phyloP scores from a whole-genome alignment of 2,888 invertebrate genomes.

The Dinocampus coccinellae region DNA sequence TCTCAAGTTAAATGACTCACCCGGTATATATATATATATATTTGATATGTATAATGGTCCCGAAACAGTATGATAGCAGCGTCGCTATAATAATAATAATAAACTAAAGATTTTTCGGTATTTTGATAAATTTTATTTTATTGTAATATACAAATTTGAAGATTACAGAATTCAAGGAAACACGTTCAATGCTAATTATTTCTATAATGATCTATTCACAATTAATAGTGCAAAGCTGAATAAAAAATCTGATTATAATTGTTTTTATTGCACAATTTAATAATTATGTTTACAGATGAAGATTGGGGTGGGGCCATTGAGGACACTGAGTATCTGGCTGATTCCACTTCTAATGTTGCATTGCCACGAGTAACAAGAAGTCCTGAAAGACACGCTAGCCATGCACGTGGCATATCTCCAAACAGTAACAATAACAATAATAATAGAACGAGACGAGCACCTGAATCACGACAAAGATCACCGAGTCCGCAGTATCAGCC shows the following conservation, averaged over 20 bases:
- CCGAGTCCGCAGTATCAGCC: conserved; percentile 70
- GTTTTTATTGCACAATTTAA: not conserved
- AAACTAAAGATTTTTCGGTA: too few species aligned
- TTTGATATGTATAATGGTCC: too few species aligned
- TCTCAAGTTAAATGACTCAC: too few species aligned
- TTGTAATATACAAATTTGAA: not conserved
- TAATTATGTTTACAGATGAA: conserved; percentile 74
- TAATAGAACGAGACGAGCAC: conserved; percentile 69
- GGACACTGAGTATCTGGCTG: conserved; percentile 61
- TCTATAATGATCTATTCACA: not conserved
- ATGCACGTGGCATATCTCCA: conserved; percentile 56
- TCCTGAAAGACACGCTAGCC: conserved; percentile 56
- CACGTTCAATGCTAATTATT: not conserved
- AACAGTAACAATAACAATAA: conserved; percentile 23
- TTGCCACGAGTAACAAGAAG: conserved; percentile 62
- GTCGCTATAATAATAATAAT: too few species aligned
- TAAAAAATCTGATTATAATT: not conserved
- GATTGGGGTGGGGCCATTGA: conserved; percentile 74
- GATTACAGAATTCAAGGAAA: not conserved
- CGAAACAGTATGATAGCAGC: too few species aligned
- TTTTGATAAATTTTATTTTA: too few species aligned
- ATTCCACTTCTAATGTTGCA: conserved; percentile 56
- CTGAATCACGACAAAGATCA: conserved; percentile 69
- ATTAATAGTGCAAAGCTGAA: too few species aligned
- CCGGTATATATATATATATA: too few species aligned